Base-by-base conservation (phyloP, 2,888 invertebrate genomes). In the Salpingus planirostris region DNA sequence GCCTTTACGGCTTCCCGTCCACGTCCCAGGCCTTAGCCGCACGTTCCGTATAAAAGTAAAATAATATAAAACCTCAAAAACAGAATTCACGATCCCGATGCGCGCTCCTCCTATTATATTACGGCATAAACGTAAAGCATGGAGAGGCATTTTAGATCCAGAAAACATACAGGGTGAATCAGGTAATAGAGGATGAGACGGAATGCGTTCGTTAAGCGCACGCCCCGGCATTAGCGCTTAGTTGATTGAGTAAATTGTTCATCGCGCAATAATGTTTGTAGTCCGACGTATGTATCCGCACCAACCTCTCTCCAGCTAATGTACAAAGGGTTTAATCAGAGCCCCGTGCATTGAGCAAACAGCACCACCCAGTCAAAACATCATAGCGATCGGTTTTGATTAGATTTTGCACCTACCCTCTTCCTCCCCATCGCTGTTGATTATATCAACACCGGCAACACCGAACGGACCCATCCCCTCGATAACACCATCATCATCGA, bases 371-470 rank as follows among this genome's bases (percentile, higher is more conserved):
- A 61, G 62, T 62, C 60, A 62, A 63, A 64, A 64, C 62, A 62
- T 60, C 60, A 64, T 60, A 61, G 60, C 60, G 62, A 61, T 62
- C 59, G 60, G 57, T 62, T 62, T 62, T 62, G 64, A 64, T 64
- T 64, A 62, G 61, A 63, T 64, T 64, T 62, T 55, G 54, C 45
- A 52, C 50, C 53, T 51, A 48, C 49, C 49, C 38, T n/a, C n/a
- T n/a, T n/a, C n/a, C n/a, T n/a, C n/a, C n/a, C n/a, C n/a, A n/a
- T n/a, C n/a, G n/a, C n/a, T n/a, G n/a, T n/a, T n/a, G n/a, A n/a
- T n/a, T n/a, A n/a, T n/a, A n/a, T n/a, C n/a, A n/a, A n/a, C n/a
- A n/a, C n/a, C n/a, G n/a, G n/a, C n/a, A n/a, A n/a, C n/a, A n/a
- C n/a, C n/a, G n/a, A n/a, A n/a, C n/a, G n/a, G n/a, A n/a, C n/a